These are phyloP conservation scores for Coregonus ussuriensis DNA, from an alignment of 2,797 vertebrate species.

Conservation along the genomic window DNA sequence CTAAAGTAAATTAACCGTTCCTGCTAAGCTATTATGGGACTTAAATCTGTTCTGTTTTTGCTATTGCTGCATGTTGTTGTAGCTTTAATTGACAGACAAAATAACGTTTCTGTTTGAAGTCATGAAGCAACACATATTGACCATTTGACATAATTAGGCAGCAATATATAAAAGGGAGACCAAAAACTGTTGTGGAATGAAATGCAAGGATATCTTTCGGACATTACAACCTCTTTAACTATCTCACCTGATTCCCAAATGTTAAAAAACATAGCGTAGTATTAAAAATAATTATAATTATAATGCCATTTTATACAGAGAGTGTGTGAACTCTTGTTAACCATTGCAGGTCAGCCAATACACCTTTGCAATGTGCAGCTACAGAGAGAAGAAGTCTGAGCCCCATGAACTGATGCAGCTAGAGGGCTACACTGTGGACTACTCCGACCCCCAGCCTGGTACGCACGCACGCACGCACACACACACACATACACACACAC, in stretches of 20 bases:
- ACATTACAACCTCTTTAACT: background rate
- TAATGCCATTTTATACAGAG: background rate
- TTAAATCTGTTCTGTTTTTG: background rate
- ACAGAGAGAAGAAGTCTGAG: constrained; percentile 96
- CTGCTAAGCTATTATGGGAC: background rate
- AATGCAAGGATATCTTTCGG: background rate
- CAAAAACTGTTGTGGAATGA: no score
- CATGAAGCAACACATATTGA: background rate
- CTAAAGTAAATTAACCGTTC: no score
- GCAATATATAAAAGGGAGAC: no score
- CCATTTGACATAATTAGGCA: no score
- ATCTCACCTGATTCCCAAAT: background rate
- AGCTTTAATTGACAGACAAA: background rate
- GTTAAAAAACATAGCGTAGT: background rate
- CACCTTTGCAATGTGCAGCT: constrained; percentile 99
- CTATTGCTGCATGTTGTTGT: background rate
- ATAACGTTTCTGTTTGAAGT: background rate
- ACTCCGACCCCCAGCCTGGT: constrained; percentile 92
- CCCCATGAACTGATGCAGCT: constrained; percentile 97
- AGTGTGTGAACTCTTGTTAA: constrained; percentile 6
- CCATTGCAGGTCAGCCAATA: constrained; percentile 92
- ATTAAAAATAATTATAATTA: background rate
- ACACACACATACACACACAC: background rate
- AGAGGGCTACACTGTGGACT: constrained; percentile 97
- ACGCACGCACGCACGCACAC: background rate